Evolutionary conservation across 2,113 vertebrate species (phyloP).

Genomic region (Coreoperca whiteheadi): DNA sequence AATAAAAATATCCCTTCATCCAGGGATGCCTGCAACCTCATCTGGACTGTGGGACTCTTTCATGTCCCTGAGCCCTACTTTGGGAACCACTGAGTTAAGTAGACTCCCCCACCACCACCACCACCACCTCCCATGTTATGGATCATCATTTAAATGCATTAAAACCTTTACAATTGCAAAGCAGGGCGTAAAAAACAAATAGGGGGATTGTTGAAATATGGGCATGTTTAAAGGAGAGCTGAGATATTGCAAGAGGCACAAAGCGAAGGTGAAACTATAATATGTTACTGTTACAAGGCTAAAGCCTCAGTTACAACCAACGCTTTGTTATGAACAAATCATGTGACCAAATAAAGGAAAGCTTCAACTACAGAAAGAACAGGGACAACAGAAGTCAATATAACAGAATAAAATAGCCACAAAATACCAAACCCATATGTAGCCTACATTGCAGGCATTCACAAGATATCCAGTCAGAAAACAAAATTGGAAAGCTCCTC

Average conservation of each 20-base stretch:
- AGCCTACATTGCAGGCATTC: neutral
- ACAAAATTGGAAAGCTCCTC: constrained; percentile 45
- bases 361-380: neutral
- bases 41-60: neutral
- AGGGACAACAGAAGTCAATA: constrained; percentile 15
- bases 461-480: constrained; percentile 38
- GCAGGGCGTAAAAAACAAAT: constrained; percentile 40
- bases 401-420: neutral
- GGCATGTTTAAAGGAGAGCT: constrained; percentile 21
- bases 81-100: constrained; percentile 1
- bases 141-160: constrained; percentile 50
- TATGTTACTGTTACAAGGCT: constrained; percentile 51
- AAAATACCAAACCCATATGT: neutral
- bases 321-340: constrained; percentile 22
- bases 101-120: too few species aligned
- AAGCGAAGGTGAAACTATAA: constrained; percentile 40
- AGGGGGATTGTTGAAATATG: constrained; percentile 39
- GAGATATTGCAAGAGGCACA: constrained; percentile 27
- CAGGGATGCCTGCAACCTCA: neutral
- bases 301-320: constrained; percentile 40
- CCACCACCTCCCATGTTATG: constrained; percentile 45
- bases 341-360: constrained; percentile 47
- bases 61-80: neutral
- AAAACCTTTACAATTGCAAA: constrained; percentile 29
- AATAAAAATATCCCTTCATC: neutral